Evolutionary conservation across 2,888 invertebrate species (phyloP), one percentile per base, ranked within the genome.

Genomic region (Caenorhabditis parvicauda): DNA sequence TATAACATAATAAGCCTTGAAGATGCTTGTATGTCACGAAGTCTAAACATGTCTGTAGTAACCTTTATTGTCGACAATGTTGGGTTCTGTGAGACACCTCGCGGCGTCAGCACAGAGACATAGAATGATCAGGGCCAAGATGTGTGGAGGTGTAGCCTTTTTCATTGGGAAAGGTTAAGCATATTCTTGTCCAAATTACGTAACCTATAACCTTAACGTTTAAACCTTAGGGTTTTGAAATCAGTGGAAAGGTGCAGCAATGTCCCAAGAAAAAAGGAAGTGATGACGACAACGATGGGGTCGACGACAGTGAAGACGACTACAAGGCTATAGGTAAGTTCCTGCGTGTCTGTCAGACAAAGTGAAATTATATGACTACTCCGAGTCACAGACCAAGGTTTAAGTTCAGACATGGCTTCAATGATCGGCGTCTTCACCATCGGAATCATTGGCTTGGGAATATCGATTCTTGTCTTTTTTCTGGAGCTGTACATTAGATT

Each of bases 391-490:
- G n/a, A n/a, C n/a, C n/a, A n/a, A n/a, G n/a, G n/a, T n/a, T n/a
- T n/a, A n/a, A n/a, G n/a, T 58, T 28, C 35, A 53, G 67, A 65
- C 37, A 35, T 68, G 14, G 57, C 54, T 21, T 64, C 64, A n/a
- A 46, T 59, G 0, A 56, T 68, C 43, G 67, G 67, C 3, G 64
- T 68, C 14, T 68, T 68, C 37, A 64, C 57, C 7, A 59, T 68
- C 22, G 64, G 59, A 44, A 62, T 58, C 42, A 38, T 68, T 14
- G 62, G 62, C 6, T 39, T 68, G 7, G 49, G 47, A 21, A 47
- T 59, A 1, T 64, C 64, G 12, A 12, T 64, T n/a, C 25, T 55
- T n/a, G 53, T 45, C 0, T 64, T 68, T 39, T 32, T 62, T 21
- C 25, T 54, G 4, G 67, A 67, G 42, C 61, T 65, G 35, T n/a